A percentile compares a stretch with the other conserved stretches of the same genome.
These are phyloP conservation scores for Temnothorax ravouxi DNA, from an alignment of 2,888 invertebrate genomes.

Conservation along the genomic window DNA sequence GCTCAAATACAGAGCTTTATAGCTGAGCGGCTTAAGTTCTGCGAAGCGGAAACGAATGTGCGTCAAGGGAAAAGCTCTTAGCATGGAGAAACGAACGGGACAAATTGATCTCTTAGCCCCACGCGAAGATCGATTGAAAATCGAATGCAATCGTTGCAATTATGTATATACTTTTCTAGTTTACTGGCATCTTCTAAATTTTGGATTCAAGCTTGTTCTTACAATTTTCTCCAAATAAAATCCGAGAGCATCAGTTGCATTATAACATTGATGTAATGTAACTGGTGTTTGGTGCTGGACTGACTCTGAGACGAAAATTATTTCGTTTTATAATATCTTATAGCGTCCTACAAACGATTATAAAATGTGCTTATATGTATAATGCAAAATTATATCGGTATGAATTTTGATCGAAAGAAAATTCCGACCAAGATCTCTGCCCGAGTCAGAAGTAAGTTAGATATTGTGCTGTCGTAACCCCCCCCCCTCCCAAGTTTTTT, in stretches of 20 bases:
- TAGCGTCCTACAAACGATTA: too few species aligned
- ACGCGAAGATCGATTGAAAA: background rate
- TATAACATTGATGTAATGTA: too few species aligned
- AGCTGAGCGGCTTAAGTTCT: conserved; percentile 43
- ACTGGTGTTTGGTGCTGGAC: too few species aligned
- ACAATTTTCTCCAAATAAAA: background rate
- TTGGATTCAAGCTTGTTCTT: background rate
- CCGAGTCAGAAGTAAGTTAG: background rate
- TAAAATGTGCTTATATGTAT: background rate
- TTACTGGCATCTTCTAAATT: background rate
- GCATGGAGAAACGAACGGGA: conserved; percentile 34
- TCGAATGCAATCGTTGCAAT: conserved; percentile 8
- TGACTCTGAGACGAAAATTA: too few species aligned
- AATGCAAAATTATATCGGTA: background rate
- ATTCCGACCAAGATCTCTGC: background rate
- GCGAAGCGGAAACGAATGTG: conserved; percentile 35
- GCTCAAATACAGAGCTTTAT: conserved; percentile 52
- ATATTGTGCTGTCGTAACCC: background rate
- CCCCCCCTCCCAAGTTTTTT: conserved; percentile 52
- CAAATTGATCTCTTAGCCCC: conserved; percentile 52
- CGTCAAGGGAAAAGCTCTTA: conserved; percentile 43
- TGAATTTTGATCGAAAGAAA: background rate
- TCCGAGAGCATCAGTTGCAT: too few species aligned
- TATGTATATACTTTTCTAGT: background rate
- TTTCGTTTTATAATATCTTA: background rate